Conservation (phyloP, 2,113 vertebrate genomes). For the Orthonyx spaldingii region DNA sequence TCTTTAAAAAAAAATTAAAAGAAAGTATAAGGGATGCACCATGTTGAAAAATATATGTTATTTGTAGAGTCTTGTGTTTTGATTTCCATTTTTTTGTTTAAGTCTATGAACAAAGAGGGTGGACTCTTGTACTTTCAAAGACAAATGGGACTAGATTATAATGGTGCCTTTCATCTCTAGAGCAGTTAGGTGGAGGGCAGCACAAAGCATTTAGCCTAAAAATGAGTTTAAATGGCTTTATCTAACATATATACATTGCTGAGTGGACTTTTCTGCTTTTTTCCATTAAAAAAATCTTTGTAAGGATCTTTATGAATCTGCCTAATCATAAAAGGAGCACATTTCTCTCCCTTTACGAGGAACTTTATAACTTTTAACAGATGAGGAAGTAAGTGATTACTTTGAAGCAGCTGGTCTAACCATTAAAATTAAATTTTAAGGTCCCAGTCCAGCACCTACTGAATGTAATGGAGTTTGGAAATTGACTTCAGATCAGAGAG, state of each 20-base stretch:
- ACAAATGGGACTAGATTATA: neutral
- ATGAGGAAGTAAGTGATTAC: neutral
- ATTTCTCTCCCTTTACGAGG: neutral
- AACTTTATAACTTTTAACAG: neutral
- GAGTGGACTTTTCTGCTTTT: neutral
- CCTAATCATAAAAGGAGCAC: conserved; percentile 1
- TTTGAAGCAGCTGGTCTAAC: neutral
- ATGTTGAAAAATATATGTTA: neutral
- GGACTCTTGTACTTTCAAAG: neutral
- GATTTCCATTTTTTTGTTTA: neutral
- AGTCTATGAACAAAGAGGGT: neutral
- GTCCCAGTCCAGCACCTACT: neutral
- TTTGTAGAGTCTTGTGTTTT: neutral
- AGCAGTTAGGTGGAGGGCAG: conserved; percentile 6
- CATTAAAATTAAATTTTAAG: neutral
- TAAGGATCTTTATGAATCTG: neutral
- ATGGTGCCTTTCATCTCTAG: conserved; percentile 1
- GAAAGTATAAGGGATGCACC: neutral
- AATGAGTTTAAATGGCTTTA: neutral
- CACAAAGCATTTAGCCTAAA: conserved; percentile 24
- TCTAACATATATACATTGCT: conserved; percentile 5
- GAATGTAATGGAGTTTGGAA: neutral
- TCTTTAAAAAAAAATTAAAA: neutral
- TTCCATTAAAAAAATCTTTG: neutral
- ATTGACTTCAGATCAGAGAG: neutral